Evolutionary conservation across 2,113 vertebrate genomes (phyloP).

Genomic region (Onychorhynchus coronatus): DNA sequence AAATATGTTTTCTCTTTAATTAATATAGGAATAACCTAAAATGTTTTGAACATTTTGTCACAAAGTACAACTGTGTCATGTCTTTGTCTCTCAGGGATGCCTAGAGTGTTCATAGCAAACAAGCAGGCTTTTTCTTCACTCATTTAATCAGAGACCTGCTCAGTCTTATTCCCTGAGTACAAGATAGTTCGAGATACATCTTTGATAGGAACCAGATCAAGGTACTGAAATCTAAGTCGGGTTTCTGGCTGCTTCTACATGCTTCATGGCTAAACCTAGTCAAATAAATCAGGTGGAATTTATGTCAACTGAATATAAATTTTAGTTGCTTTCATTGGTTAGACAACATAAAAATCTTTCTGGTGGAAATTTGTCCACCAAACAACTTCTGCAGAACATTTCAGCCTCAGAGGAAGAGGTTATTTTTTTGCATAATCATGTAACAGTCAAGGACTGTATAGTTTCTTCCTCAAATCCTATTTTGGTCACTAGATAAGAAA

Average conservation of each 20-base stretch:
- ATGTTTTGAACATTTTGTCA: neutral
- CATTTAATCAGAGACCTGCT: neutral
- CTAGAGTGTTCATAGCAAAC: rapidly evolving
- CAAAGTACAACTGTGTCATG: neutral
- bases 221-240: neutral
- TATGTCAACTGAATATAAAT: neutral
- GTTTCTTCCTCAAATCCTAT: neutral
- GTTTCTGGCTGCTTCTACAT: neutral
- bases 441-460: neutral
- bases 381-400: neutral
- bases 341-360: neutral
- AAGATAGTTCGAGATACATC: neutral
- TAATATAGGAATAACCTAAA: neutral
- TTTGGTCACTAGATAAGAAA: neutral
- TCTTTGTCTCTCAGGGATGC: neutral
- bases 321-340: neutral
- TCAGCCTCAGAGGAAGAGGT: neutral
- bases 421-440: neutral
- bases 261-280: neutral
- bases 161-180: neutral
- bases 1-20: neutral
- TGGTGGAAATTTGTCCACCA: neutral
- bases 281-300: neutral
- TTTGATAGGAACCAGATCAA: neutral
- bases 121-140: neutral